Evolutionary conservation across 2,113 vertebrate species (phyloP).

Genomic region (Zapornia atra): DNA sequence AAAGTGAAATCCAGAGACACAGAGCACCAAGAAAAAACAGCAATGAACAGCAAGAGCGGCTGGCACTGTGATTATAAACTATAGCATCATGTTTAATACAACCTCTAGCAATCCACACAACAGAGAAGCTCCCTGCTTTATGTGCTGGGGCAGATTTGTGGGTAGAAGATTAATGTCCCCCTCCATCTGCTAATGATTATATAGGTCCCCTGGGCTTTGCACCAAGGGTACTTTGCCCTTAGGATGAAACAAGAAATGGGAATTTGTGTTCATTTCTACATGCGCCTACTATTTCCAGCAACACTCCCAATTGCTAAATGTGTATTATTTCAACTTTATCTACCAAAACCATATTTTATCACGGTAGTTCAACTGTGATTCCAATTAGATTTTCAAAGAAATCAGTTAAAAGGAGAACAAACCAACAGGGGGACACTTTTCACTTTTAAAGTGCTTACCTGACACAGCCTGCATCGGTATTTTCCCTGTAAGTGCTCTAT

Average conservation of each 20-base stretch:
- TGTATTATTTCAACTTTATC: conserved; percentile 49
- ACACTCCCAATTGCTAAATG: not conserved
- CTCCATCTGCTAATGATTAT: conserved; percentile 57
- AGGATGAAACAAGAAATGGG: conserved; percentile 44
- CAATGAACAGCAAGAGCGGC: not conserved
- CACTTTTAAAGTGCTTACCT: conserved; percentile 31
- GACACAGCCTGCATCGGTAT: not conserved
- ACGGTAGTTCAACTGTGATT: not conserved
- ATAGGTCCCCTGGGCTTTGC: conserved; percentile 34
- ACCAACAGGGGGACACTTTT: conserved; percentile 8
- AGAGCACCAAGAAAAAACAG: not conserved
- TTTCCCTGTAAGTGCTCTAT: conserved; percentile 2
- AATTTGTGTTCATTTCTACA: conserved; percentile 27
- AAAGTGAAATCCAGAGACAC: not conserved
- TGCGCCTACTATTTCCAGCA: not conserved
- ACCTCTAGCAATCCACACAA: conserved; percentile 24
- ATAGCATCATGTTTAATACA: not conserved
- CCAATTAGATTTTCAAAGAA: conserved; percentile 46
- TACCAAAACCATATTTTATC: conserved; percentile 21
- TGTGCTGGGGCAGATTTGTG: conserved; percentile 16
- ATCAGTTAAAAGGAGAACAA: conserved; percentile 45
- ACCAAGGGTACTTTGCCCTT: conserved; percentile 63
- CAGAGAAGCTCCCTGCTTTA: conserved; percentile 35
- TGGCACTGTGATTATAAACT: conserved; percentile 12
- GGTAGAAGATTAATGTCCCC: conserved; percentile 55